A percentile compares a stretch with the other conserved stretches of the same genome.
phyloP scores from a whole-genome alignment of 2,113 vertebrate genomes.

The Budorcas taxicolor region DNA sequence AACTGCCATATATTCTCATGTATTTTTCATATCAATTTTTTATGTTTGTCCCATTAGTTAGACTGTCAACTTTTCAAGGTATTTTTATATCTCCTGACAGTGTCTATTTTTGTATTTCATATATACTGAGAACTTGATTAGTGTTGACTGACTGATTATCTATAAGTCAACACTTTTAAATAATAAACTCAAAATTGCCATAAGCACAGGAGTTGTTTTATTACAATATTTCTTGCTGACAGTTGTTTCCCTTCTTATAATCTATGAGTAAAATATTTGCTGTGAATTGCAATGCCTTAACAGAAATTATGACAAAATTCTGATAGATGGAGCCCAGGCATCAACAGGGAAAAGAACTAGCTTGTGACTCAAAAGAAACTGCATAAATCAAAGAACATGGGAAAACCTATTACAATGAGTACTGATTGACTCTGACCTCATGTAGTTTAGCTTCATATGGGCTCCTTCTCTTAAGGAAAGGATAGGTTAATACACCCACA shows the following conservation, averaged over 20 bases:
- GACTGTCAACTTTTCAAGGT: not conserved
- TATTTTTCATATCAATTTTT: not conserved
- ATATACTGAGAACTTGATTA: not conserved
- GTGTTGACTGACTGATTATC: not conserved
- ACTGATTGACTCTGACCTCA: not conserved
- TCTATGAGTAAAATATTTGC: constrained; percentile 23
- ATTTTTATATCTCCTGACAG: not conserved
- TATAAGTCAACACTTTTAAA: not conserved
- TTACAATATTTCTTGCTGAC: not conserved
- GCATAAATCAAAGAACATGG: not conserved
- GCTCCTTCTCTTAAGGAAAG: not conserved
- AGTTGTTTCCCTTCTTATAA: constrained; percentile 6
- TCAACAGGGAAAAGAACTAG: not conserved
- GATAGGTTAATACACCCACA: not conserved
- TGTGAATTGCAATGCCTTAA: not conserved
- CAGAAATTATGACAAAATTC: constrained; percentile 23
- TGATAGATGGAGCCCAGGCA: not conserved
- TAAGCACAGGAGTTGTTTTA: not conserved
- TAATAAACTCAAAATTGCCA: constrained; percentile 1
- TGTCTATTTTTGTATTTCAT: not conserved
- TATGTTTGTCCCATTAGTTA: not conserved
- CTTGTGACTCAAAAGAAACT: not conserved
- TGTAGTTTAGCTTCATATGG: not conserved
- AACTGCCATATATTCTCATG: not conserved
- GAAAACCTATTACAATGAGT: not conserved